A percentile compares a stretch with the other conserved stretches of the same genome.
These are phyloP conservation scores for Choloepus didactylus DNA, from an alignment of 2,797 vertebrate genomes.

Conservation along the genomic window DNA sequence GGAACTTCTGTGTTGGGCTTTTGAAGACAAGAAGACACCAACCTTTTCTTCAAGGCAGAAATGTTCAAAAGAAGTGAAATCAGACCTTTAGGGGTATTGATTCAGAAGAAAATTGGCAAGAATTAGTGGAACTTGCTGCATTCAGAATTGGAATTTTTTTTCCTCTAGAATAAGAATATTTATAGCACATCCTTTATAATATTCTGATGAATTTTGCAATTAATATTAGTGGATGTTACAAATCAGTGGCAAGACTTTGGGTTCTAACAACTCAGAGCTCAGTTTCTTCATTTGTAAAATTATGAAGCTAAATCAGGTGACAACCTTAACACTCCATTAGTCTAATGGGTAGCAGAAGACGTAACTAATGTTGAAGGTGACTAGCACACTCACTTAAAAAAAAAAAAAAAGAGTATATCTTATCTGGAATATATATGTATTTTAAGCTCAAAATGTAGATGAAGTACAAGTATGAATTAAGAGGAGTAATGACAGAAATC, in stretches of 20 bases:
- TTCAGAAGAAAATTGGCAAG: slow-evolving; percentile 45
- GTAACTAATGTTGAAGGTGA: not conserved
- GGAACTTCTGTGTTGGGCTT: not conserved
- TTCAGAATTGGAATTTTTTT: slow-evolving; percentile 29
- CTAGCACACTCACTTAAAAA: not conserved
- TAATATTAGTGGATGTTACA: not conserved
- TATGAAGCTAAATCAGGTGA: not conserved
- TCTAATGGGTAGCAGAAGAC: not conserved
- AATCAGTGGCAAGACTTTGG: not conserved
- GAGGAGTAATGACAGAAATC: not conserved
- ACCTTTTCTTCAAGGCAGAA: not conserved
- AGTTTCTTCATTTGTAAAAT: slow-evolving; percentile 38
- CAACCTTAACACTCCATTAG: not conserved
- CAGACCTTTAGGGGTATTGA: slow-evolving; percentile 38
- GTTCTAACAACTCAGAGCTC: not conserved
- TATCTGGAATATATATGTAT: not conserved
- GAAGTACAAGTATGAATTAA: not conserved
- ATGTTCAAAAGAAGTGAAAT: slow-evolving; percentile 62
- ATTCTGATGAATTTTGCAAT: slow-evolving; percentile 58
- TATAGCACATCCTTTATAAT: slow-evolving; percentile 15
- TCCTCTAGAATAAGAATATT: slow-evolving; percentile 43
- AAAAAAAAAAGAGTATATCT: not conserved
- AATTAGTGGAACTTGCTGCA: slow-evolving; percentile 31
- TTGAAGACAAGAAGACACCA: slow-evolving; percentile 14
- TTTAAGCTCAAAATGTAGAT: slow-evolving; percentile 20